Base-by-base conservation (phyloP, 2,113 vertebrate genomes). In the Brachypodius melanocephalos region DNA sequence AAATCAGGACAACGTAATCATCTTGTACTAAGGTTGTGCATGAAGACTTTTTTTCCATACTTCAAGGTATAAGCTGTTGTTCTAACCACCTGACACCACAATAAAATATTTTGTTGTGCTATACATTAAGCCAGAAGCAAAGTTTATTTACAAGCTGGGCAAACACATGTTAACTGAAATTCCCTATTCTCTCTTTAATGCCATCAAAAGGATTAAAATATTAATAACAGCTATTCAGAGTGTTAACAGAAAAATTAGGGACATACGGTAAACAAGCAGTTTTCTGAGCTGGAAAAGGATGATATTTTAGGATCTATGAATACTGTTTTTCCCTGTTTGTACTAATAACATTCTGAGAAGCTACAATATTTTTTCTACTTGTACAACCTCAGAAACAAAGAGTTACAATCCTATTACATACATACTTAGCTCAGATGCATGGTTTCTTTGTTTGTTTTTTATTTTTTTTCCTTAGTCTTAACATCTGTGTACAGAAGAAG, bases 361-460 rank as follows among this genome's bases (percentile, higher is more conserved):
- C 51, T 62, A 16, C 4, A 59, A 10, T 19, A 9, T n/a, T 17
- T 84, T 85, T 85, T 85, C 11, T 55, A 55, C 11, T 54, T 59
- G 5, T 46, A 43, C 16, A 85, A 17, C 4, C 24, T 85, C 42
- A 67, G 26, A 62, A 89, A 57, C 4, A 59, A n/a, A 20, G 29
- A 49, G 3, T 8, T 73, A 45, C 10, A 42, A 31, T 49, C 17
- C 9, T 42, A 6, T 49, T 66, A 45, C 10, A 45, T 1, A 21
- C 2, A 43, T 17, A 28, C 25, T 52, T 73, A 36, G 2, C 25
- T 57, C 29, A 69, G 14, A 55, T 22, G 2, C 3, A 14, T 48
- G 21, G 21, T 5, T 1, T 5, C n/a, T 7, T 25, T 4, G 4
- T 1, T 6, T 1, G 18, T 29, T 55, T 10, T 52, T 54, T 14